Conservation (phyloP, 1,140 invertebrate genomes). For the Pygmarrhopalites habei region DNA sequence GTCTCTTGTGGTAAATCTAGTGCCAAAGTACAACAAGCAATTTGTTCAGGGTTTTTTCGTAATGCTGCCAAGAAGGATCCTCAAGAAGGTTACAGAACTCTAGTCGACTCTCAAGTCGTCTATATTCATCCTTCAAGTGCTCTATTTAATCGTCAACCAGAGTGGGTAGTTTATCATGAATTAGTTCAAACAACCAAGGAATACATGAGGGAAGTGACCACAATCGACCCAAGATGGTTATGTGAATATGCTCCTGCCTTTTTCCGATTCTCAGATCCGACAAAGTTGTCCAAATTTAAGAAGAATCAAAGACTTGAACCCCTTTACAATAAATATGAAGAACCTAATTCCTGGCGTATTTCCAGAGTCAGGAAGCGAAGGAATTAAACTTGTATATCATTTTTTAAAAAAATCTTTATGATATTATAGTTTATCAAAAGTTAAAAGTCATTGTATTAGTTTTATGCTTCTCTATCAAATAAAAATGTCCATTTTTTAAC, state of each 20-base stretch:
- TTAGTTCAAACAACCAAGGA: conserved; percentile 98
- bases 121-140: conserved; percentile 99
- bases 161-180: conserved; percentile 99
- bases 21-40: conserved; percentile 91
- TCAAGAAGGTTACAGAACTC: conserved; percentile 94
- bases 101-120: conserved; percentile 96
- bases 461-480: too few relatives aligned
- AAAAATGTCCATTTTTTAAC: too few relatives aligned
- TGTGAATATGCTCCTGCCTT: conserved; percentile 99
- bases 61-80: conserved; percentile 99
- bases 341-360: conserved; percentile 98
- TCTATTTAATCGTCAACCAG: conserved; percentile 94
- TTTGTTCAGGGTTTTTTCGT: conserved; percentile 97
- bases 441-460: too few relatives aligned
- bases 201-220: conserved; percentile 98
- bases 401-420: too few relatives aligned
- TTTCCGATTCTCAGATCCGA: conserved; percentile 98
- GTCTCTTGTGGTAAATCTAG: conserved; percentile 94
- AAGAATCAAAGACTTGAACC: conserved; percentile 98
- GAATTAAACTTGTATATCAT: too few relatives aligned
- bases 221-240: conserved; percentile 98
- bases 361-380: conserved; percentile 80
- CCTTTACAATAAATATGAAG: conserved; percentile 98
- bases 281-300: conserved; percentile 97
- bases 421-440: too few relatives aligned